phyloP scores from a whole-genome alignment of 2,113 vertebrate species.

The Pluvialis apricaria region DNA sequence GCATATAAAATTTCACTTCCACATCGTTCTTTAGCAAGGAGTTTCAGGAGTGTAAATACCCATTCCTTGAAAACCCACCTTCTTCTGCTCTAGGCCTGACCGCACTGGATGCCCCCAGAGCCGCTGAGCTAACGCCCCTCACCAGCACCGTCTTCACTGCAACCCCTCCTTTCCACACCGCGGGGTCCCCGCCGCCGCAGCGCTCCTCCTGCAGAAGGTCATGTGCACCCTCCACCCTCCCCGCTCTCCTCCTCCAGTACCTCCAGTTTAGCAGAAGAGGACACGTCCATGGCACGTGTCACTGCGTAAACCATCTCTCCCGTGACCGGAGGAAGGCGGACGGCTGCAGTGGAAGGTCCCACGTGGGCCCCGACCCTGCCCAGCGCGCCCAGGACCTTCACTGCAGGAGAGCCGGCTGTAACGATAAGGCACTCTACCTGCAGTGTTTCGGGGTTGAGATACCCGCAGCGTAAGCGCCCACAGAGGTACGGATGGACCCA shows the following conservation, averaged over 20 bases:
- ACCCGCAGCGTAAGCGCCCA: neutral
- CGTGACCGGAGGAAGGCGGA: too few species aligned
- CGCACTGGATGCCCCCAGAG: neutral
- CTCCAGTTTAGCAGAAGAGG: neutral
- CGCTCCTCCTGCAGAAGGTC: neutral
- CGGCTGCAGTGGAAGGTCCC: neutral
- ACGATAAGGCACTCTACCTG: fast-evolving
- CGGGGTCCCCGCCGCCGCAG: too few species aligned
- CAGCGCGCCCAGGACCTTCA: too few species aligned
- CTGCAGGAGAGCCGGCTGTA: neutral
- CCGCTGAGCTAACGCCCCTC: neutral
- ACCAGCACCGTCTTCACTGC: neutral
- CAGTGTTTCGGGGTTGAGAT: fast-evolving
- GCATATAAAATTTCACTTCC: neutral
- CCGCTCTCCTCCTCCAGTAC: neutral
- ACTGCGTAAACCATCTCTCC: neutral
- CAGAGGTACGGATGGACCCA: neutral
- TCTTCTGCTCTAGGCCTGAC: neutral
- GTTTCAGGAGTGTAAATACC: neutral
- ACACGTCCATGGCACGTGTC: fast-evolving
- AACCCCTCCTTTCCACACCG: neutral
- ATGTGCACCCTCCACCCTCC: neutral
- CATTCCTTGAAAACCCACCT: neutral
- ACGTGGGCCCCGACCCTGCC: neutral
- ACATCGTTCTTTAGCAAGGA: fast-evolving